Conservation (phyloP, 2,888 invertebrate species). For the Metopia argyrocephala region DNA sequence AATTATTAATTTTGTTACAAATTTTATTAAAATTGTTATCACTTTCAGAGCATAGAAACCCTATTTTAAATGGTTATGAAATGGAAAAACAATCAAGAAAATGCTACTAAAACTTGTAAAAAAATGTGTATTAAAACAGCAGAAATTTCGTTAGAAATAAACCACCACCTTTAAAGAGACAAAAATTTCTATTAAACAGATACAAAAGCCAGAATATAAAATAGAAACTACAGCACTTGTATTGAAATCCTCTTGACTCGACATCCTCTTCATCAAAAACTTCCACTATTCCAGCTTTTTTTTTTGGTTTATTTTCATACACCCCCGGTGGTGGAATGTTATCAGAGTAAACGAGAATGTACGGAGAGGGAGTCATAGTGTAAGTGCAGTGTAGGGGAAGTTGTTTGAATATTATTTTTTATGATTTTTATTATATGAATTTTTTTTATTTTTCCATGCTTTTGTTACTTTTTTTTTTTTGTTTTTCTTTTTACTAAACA, state of each 20-base stretch:
- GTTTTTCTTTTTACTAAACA: background rate
- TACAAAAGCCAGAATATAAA: background rate
- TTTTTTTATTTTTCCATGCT: background rate
- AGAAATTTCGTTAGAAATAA: background rate
- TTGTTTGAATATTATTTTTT: constrained; percentile 9
- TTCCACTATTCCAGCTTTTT: no score
- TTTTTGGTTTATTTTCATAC: background rate
- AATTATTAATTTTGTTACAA: background rate
- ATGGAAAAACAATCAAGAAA: background rate
- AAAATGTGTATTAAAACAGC: background rate
- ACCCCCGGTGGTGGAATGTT: no score
- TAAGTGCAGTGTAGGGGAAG: background rate
- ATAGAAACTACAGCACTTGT: background rate
- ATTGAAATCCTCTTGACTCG: background rate
- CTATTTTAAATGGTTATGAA: background rate
- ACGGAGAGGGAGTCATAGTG: no score
- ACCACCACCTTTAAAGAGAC: background rate
- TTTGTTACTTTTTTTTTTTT: background rate
- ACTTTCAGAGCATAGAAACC: no score
- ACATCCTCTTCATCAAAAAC: background rate
- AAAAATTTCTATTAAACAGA: background rate
- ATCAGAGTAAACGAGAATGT: no score
- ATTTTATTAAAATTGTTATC: no score
- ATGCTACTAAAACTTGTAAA: background rate
- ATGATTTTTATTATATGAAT: no score